Evolutionary conservation across 2,888 invertebrate species (phyloP).

Genomic region (Portevinia maculata): DNA sequence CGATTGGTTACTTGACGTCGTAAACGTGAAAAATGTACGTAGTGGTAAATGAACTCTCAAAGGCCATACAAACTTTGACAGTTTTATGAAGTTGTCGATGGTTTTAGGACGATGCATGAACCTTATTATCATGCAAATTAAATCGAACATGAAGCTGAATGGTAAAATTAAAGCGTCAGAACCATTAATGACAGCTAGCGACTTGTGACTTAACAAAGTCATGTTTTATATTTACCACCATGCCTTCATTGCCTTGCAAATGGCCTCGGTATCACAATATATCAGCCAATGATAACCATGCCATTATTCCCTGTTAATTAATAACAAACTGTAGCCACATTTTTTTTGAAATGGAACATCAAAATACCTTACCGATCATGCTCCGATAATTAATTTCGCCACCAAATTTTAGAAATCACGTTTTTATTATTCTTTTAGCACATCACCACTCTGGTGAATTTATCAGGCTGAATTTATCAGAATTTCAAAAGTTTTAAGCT

Average conservation of each 20-base stretch:
- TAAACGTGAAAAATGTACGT: too few relatives aligned
- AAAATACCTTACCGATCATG: conserved; percentile 22
- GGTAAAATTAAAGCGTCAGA: too few relatives aligned
- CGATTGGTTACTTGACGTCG: too few relatives aligned
- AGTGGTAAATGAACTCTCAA: too few relatives aligned
- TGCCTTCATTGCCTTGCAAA: neutral
- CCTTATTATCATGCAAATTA: too few relatives aligned
- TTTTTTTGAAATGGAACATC: neutral
- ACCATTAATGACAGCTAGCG: neutral
- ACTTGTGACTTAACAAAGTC: conserved; percentile 22
- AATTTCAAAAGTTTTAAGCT: conserved; percentile 12
- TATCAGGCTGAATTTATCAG: conserved; percentile 18
- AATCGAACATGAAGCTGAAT: too few relatives aligned
- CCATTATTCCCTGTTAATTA: conserved; percentile 38
- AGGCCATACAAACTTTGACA: too few relatives aligned
- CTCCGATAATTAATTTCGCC: conserved; percentile 42
- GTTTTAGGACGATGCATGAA: too few relatives aligned
- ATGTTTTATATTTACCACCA: neutral
- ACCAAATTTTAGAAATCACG: conserved; percentile 28
- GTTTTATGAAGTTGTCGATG: too few relatives aligned
- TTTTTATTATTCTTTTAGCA: conserved; percentile 9
- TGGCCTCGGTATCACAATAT: conserved; percentile 42
- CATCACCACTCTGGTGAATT: neutral
- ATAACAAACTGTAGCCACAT: neutral
- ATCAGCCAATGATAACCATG: conserved; percentile 14